These are phyloP conservation scores for Plectropomus leopardus DNA, from an alignment of 2,113 vertebrate genomes.

Conservation along the genomic window DNA sequence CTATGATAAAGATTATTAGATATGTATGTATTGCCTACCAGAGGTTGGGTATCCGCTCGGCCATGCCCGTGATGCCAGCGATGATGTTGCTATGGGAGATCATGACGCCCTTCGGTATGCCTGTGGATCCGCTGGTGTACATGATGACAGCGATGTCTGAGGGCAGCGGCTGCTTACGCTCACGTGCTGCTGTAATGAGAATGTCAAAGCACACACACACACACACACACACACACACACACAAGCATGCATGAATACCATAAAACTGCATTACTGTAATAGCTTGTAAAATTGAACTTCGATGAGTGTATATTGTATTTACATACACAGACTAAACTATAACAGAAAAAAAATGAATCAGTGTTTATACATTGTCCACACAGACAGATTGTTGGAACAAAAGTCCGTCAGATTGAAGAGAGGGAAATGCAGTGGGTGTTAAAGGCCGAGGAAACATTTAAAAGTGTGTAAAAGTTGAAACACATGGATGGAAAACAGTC, in stretches of 20 bases:
- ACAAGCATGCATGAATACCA: neutral
- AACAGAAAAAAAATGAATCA: neutral
- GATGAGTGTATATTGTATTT: too few species aligned
- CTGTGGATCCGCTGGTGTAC: conserved; percentile 98
- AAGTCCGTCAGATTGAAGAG: neutral
- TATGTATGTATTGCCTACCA: conserved; percentile 78
- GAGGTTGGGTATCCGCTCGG: conserved; percentile 90
- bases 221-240: neutral
- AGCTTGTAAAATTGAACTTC: too few species aligned
- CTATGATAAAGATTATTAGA: neutral
- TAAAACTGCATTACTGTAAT: neutral
- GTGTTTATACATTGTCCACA: neutral
- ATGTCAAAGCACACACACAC: conserved; percentile 1
- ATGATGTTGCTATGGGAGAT: conserved; percentile 96
- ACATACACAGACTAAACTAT: neutral
- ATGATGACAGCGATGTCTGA: conserved; percentile 95
- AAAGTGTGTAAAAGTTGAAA: neutral
- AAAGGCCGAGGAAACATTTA: conserved; percentile 10
- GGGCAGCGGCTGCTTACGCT: conserved; percentile 81
- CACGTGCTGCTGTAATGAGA: conserved; percentile 74
- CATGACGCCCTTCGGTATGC: conserved; percentile 95
- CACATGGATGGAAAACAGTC: conserved; percentile 39
- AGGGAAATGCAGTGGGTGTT: neutral
- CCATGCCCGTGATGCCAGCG: conserved; percentile 93
- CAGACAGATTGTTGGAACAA: neutral